phyloP scores from a whole-genome alignment of 1,140 invertebrate genomes.

The Zaprionus ghesquierei region DNA sequence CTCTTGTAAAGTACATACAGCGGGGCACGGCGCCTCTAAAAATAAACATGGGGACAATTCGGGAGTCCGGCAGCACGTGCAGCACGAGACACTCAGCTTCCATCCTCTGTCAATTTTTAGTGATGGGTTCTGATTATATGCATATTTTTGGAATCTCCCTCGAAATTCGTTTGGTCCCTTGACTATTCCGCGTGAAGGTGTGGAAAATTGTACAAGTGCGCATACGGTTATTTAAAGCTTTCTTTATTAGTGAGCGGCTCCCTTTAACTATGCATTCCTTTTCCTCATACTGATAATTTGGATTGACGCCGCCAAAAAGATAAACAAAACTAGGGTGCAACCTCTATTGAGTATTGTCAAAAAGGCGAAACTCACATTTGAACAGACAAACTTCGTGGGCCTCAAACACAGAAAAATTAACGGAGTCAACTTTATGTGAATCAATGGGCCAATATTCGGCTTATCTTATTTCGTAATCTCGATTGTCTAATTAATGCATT shows the following conservation, averaged over 20 bases:
- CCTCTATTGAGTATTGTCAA: neutral
- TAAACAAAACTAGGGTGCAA: neutral
- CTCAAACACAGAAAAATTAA: no score
- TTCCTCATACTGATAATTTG: neutral
- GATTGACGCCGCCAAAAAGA: neutral
- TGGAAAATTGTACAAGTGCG: neutral
- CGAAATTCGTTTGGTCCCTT: constrained; percentile 20
- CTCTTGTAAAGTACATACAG: neutral
- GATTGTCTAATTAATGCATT: constrained; percentile 57
- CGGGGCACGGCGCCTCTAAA: constrained; percentile 24
- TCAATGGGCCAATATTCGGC: constrained; percentile 34
- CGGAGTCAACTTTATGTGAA: neutral
- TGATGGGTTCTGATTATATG: constrained; percentile 14
- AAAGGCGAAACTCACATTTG: neutral
- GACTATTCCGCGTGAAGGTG: neutral
- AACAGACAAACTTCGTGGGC: no score
- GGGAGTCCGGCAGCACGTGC: constrained; percentile 50
- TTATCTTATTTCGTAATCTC: constrained; percentile 46
- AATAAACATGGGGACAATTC: constrained; percentile 50
- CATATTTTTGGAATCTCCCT: constrained; percentile 52
- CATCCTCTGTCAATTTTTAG: constrained; percentile 3
- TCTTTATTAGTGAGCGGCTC: neutral
- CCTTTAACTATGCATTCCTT: neutral
- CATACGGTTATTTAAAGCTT: neutral
- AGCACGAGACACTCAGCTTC: constrained; percentile 48